Percentiles rank a stretch among this genome's conserved stretches.
Conservation (phyloP, 1,140 invertebrate species). For the Uloborus diversus region DNA sequence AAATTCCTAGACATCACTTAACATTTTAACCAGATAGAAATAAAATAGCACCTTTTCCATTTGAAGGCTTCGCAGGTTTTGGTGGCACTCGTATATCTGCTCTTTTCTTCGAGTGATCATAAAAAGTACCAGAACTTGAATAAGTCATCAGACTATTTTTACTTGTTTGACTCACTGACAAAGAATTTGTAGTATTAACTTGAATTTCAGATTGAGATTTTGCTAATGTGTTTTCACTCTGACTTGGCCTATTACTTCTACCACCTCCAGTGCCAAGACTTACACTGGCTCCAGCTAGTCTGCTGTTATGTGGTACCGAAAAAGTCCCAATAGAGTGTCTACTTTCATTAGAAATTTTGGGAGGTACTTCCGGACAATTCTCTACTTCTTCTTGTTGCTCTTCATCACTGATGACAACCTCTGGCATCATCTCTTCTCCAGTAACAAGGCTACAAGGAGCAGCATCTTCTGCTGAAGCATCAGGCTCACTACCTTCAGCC, state of each 20-base stretch:
- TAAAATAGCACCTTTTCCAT: conserved; percentile 24
- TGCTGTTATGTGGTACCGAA: background rate
- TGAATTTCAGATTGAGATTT: conserved; percentile 54
- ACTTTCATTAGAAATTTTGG: conserved; percentile 24
- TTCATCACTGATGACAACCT: too few species aligned
- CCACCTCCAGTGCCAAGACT: conserved; percentile 37
- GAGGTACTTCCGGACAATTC: background rate
- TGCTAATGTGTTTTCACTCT: conserved; percentile 38
- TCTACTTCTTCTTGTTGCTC: background rate
- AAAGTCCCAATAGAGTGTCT: conserved; percentile 38
- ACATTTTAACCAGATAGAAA: background rate
- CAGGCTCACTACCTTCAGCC: too few species aligned
- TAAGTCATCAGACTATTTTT: conserved; percentile 51
- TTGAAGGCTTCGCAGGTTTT: conserved; percentile 29
- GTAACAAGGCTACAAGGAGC: too few species aligned
- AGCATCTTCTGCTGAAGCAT: too few species aligned
- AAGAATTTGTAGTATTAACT: conserved; percentile 34
- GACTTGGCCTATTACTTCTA: conserved; percentile 34
- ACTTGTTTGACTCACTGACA: conserved; percentile 52
- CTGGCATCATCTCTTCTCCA: too few species aligned
- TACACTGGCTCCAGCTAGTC: background rate
- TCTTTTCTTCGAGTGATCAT: conserved; percentile 43
- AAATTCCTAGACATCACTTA: background rate
- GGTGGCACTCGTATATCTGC: conserved; percentile 40
- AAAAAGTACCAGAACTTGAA: conserved; percentile 52